These are phyloP conservation scores for Acanthis flammea DNA, from an alignment of 2,797 vertebrate species.

Conservation along the genomic window DNA sequence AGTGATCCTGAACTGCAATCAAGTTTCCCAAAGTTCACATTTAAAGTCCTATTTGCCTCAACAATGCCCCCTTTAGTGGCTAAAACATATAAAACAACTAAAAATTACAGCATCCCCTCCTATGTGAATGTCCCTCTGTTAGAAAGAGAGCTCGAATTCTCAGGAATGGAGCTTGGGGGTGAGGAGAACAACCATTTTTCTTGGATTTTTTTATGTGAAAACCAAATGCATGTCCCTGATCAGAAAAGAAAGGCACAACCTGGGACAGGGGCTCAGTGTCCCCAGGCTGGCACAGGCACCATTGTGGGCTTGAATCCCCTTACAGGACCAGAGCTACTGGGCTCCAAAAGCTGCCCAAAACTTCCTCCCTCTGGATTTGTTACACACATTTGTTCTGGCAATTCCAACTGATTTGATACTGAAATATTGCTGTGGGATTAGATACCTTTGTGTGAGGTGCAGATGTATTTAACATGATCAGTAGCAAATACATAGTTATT, in stretches of 20 bases:
- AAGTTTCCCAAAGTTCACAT: not conserved
- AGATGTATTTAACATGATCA: not conserved
- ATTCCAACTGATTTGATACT: not conserved
- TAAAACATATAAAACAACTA: not conserved
- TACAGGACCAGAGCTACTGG: not conserved
- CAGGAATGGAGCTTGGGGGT: not conserved
- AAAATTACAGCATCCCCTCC: not conserved
- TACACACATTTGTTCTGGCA: not conserved
- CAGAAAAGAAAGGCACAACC: not conserved
- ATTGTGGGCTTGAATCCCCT: not conserved
- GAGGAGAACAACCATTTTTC: not conserved
- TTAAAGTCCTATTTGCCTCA: not conserved
- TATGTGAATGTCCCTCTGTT: accelerated
- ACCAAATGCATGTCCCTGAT: accelerated
- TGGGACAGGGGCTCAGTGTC: accelerated
- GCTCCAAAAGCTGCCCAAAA: not conserved
- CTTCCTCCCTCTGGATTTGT: not conserved
- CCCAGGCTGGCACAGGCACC: not conserved
- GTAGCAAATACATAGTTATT: not conserved
- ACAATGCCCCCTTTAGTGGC: not conserved
- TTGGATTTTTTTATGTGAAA: not conserved
- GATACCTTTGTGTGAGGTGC: not conserved
- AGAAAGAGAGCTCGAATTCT: not conserved
- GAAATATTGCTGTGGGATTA: not conserved
- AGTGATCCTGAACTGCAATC: not conserved